A percentile compares a stretch with the other conserved stretches of the same genome.
Conservation (phyloP, 1,140 invertebrate genomes). For the Anthonomus grandis region DNA sequence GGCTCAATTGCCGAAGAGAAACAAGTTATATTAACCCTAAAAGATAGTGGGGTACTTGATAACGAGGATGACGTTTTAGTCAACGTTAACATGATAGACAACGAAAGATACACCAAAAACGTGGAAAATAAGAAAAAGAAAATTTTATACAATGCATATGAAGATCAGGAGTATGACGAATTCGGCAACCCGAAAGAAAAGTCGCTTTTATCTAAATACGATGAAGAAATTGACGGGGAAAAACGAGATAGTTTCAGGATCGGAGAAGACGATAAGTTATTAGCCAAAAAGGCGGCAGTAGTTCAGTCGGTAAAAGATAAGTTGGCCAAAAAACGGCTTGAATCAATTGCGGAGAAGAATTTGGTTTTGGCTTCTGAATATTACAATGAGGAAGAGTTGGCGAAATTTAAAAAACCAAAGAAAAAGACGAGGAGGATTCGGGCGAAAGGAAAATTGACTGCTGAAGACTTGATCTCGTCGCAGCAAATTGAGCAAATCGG, state of each 20-base stretch:
- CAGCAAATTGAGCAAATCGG: constrained; percentile 54
- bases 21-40: constrained; percentile 86
- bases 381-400: constrained; percentile 77
- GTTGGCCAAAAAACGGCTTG: constrained; percentile 66
- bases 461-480: constrained; percentile 55
- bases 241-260: constrained; percentile 78
- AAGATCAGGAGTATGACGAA: constrained; percentile 82
- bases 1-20: constrained; percentile 79
- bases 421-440: constrained; percentile 72
- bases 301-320: constrained; percentile 56
- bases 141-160: constrained; percentile 78
- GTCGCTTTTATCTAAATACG: constrained; percentile 85
- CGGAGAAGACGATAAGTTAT: constrained; percentile 57
- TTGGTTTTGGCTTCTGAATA: constrained; percentile 83
- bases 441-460: constrained; percentile 56
- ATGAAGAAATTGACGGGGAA: constrained; percentile 87
- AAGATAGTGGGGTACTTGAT: constrained; percentile 89
- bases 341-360: constrained; percentile 65
- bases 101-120: constrained; percentile 90
- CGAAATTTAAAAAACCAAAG: constrained; percentile 89
- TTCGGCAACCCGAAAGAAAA: constrained; percentile 69
- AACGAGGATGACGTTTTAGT: constrained; percentile 87
- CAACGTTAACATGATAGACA: constrained; percentile 94
- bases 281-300: constrained; percentile 51
- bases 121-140: constrained; percentile 81